Conservation (phyloP, 2,888 invertebrate species). For the Trachelus tabidus region DNA sequence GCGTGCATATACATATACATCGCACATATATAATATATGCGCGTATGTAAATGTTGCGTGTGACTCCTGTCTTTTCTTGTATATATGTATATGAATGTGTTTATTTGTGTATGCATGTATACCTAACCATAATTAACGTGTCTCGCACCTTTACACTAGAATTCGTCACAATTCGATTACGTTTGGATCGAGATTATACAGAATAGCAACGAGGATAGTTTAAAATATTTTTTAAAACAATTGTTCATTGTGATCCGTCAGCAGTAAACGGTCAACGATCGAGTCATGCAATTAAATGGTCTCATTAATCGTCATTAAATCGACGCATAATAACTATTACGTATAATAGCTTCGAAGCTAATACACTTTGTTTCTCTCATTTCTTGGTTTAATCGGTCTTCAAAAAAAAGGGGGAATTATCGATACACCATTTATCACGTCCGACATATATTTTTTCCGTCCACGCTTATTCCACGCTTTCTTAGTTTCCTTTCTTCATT, state of each 20-base stretch:
- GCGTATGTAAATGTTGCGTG: not conserved
- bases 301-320: slow-evolving; percentile 4
- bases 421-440: not conserved
- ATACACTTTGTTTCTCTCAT: slow-evolving; percentile 24
- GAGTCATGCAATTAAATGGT: slow-evolving; percentile 25
- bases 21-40: not conserved
- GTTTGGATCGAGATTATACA: not conserved
- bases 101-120: not conserved
- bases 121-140: not conserved
- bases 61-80: not conserved
- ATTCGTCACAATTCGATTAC: not conserved
- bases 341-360: slow-evolving; percentile 35
- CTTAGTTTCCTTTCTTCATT: not conserved
- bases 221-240: not conserved
- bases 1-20: not conserved
- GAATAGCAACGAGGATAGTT: not conserved
- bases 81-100: not conserved
- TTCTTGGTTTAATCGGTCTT: not conserved
- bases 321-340: slow-evolving; percentile 7
- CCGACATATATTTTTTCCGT: not conserved
- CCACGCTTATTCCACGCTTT: not conserved
- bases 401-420: not conserved
- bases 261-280: slow-evolving; percentile 25
- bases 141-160: not conserved
- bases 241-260: slow-evolving; percentile 22